Base-by-base conservation (phyloP, 2,888 invertebrate genomes). In the Pandemis corylana region DNA sequence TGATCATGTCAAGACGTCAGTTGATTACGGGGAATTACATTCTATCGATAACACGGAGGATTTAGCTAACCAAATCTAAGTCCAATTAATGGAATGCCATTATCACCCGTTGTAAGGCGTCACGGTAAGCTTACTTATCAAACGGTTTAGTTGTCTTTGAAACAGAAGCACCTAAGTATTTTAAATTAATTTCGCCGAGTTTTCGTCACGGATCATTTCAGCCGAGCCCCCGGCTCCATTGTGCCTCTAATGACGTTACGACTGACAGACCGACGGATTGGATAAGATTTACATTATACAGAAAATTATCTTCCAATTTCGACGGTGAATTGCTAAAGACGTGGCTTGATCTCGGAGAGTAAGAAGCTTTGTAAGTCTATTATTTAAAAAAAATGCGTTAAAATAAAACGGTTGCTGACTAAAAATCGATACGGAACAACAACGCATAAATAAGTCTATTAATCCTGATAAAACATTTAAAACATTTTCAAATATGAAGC, bases 201-300 rank as follows among this genome's bases (percentile, higher is more conserved):
- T 89, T 87, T 89, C 87, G 89, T 85, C 86, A 87, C 89, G 91
- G 91, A 88, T 89, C 89, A 89, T 91, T 90, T 90, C 85, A 82
- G 81, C 81, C 71, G 74, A 76, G 77, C 80, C 80, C 80, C 79
- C 79, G 85, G 84, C 83, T 80, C 83, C 84, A 88, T 90, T 89
- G 88, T 89, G 77, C 83, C 81, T 81, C 84, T 91, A 91, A 91
- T 89, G 89, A 89, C 84, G 87, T 91, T 89, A 89, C 85, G 85
- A 83, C 77, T 79, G 78, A 80, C 79, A 81, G 81, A 82, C 84
- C 82, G 81, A 84, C 80, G 83, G 85, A 88, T 87, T 85, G 88
- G 86, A 87, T 87, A 87, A 88, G 84, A 87, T 83, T 83, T 82
- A 87, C 88, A 85, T 86, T 85, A 85, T 86, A 53, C 36, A 84